Percentiles rank a stretch among this genome's conserved stretches.
These are phyloP conservation scores for Ctenosaura bakeri DNA, from an alignment of 2,797 vertebrate genomes.

Conservation along the genomic window DNA sequence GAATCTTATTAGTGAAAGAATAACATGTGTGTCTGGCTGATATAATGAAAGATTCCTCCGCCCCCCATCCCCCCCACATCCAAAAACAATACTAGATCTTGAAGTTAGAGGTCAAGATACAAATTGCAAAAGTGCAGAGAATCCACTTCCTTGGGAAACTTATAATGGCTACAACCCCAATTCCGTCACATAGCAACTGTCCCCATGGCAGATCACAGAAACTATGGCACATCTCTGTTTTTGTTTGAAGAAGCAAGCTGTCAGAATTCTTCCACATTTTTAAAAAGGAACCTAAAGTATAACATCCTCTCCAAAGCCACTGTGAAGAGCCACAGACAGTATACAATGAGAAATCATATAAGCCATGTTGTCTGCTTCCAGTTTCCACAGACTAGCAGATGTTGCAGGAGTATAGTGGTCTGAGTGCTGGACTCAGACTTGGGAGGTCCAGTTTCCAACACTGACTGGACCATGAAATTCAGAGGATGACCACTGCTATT, in stretches of 20 bases:
- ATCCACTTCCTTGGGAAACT: conserved; percentile 32
- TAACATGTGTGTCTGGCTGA: conserved; percentile 48
- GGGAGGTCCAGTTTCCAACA: not conserved
- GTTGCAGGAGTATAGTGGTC: not conserved
- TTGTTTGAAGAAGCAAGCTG: not conserved
- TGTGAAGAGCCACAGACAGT: not conserved
- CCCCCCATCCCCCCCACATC: not conserved
- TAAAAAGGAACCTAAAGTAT: not conserved
- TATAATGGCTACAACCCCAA: conserved; percentile 26
- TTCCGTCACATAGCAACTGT: not conserved
- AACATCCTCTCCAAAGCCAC: not conserved
- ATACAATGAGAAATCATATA: not conserved
- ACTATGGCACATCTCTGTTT: not conserved
- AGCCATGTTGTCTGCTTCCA: not conserved
- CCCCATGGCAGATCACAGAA: not conserved
- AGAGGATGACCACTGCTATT: not conserved
- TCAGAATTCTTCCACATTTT: not conserved
- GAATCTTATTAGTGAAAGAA: conserved; percentile 28
- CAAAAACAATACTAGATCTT: conserved; percentile 49
- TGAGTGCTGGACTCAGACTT: not conserved
- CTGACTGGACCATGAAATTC: not conserved
- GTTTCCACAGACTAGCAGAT: not conserved
- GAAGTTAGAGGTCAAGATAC: conserved; percentile 33
- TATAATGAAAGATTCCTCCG: conserved; percentile 37
- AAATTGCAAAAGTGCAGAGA: conserved; percentile 31